phyloP scores from a whole-genome alignment of 2,797 vertebrate genomes.

The Xerus rutilus region DNA sequence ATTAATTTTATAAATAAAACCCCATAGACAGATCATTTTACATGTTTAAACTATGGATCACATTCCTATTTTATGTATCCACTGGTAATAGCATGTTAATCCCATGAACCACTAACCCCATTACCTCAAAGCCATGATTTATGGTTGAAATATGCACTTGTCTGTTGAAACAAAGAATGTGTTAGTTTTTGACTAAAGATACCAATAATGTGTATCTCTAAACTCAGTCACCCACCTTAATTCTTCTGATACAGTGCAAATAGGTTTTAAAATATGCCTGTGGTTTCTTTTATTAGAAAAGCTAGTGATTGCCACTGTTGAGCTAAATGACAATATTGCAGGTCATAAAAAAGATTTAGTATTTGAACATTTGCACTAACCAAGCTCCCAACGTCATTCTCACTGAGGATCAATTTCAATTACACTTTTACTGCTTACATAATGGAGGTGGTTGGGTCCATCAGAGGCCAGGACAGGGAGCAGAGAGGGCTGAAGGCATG shows the following conservation, averaged over 20 bases:
- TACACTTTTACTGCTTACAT: background rate
- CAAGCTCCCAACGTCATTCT: slow-evolving; percentile 3
- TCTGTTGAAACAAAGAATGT: slow-evolving; percentile 5
- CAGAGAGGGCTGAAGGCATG: too few species aligned
- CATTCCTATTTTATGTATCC: background rate
- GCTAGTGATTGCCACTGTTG: background rate
- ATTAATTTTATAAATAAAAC: background rate
- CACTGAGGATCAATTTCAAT: slow-evolving; percentile 5
- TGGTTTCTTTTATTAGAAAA: slow-evolving; percentile 62
- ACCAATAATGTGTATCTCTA: slow-evolving; percentile 54
- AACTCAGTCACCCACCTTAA: background rate
- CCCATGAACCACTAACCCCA: background rate
- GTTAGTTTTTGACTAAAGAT: slow-evolving; percentile 17
- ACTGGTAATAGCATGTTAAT: background rate
- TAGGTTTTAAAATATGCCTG: background rate
- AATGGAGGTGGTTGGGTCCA: background rate
- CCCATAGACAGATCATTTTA: background rate
- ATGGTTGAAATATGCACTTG: background rate
- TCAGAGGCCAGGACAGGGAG: background rate
- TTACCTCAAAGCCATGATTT: slow-evolving; percentile 31
- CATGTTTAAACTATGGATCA: background rate
- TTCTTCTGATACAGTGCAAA: background rate
- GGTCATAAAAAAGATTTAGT: slow-evolving; percentile 51
- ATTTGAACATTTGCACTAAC: slow-evolving; percentile 43
- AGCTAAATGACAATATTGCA: slow-evolving; percentile 18